A percentile compares a stretch with the other conserved stretches of the same genome.
phyloP scores from a whole-genome alignment of 2,888 invertebrate species.

The Ephialtes manifestator region DNA sequence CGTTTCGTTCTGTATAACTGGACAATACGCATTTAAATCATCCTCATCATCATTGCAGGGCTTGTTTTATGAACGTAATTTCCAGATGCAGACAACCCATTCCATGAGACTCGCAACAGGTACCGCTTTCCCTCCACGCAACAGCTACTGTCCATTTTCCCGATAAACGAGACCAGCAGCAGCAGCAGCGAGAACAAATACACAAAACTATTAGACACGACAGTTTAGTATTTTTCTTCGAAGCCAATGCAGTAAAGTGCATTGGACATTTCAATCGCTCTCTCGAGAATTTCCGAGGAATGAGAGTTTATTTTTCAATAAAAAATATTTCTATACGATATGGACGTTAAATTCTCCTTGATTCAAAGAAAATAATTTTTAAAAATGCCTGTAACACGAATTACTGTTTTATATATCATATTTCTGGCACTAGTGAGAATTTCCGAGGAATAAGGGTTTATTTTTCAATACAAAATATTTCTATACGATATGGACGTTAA shows the following conservation, averaged over 20 bases:
- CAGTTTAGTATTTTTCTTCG: constrained; percentile 37
- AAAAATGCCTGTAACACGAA: no score
- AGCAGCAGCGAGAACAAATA: constrained; percentile 33
- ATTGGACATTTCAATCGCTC: constrained; percentile 60
- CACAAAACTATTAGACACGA: constrained; percentile 3
- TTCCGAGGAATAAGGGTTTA: no score
- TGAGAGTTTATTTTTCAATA: background rate
- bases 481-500: no score
- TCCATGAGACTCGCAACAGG: constrained; percentile 51
- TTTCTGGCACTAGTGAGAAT: no score
- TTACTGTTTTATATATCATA: no score
- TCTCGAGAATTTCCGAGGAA: constrained; percentile 40
- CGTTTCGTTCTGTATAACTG: constrained; percentile 14
- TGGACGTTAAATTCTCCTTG: no score
- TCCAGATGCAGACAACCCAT: constrained; percentile 9
- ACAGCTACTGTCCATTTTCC: constrained; percentile 26
- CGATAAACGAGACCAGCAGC: constrained; percentile 28
- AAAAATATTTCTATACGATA: background rate
- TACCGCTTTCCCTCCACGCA: constrained; percentile 33
- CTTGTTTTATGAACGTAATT: constrained; percentile 24
- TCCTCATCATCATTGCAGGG: constrained; percentile 5
- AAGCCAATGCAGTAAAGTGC: constrained; percentile 22
- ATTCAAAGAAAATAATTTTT: no score
- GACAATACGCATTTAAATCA: constrained; percentile 1
- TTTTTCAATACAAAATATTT: no score